Conservation (phyloP, 2,113 vertebrate species). For the Oryctolagus cuniculus region DNA sequence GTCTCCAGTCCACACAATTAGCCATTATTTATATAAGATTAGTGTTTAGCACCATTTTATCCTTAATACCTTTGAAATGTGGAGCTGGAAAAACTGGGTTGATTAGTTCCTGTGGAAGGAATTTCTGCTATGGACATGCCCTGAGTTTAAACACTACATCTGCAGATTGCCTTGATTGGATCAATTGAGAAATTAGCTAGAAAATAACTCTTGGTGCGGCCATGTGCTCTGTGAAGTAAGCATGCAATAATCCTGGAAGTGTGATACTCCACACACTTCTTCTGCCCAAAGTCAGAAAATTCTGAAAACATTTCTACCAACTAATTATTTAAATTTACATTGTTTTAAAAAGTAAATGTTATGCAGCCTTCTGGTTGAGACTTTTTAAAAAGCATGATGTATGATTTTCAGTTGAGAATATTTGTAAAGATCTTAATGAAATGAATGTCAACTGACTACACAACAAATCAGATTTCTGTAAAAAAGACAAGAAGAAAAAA, state of each 20-base stretch:
- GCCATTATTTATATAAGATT: not conserved
- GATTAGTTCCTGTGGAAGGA: slow-evolving; percentile 3
- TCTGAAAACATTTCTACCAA: not conserved
- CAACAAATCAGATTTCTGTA: not conserved
- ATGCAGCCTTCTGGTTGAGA: not conserved
- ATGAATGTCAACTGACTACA: not conserved
- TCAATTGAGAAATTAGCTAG: not conserved
- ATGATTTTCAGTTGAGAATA: slow-evolving; percentile 36
- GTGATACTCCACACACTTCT: not conserved
- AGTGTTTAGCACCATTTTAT: not conserved
- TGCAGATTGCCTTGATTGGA: not conserved
- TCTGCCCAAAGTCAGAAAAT: slow-evolving; percentile 24
- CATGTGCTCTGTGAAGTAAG: not conserved
- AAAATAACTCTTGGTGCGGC: slow-evolving; percentile 8
- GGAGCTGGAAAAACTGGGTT: slow-evolving; percentile 16
- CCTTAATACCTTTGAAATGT: not conserved
- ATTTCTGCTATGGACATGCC: not conserved
- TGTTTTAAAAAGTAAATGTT: slow-evolving; percentile 20
- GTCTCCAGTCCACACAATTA: not conserved
- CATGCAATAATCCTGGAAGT: not conserved
- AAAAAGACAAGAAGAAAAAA: not conserved
- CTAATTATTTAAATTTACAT: slow-evolving; percentile 40
- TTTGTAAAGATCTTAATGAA: slow-evolving; percentile 19
- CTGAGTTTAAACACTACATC: not conserved
- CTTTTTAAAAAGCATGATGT: not conserved